These are phyloP conservation scores for Acanthosoma haemorrhoidale DNA, from an alignment of 2,888 invertebrate species.

Conservation along the genomic window DNA sequence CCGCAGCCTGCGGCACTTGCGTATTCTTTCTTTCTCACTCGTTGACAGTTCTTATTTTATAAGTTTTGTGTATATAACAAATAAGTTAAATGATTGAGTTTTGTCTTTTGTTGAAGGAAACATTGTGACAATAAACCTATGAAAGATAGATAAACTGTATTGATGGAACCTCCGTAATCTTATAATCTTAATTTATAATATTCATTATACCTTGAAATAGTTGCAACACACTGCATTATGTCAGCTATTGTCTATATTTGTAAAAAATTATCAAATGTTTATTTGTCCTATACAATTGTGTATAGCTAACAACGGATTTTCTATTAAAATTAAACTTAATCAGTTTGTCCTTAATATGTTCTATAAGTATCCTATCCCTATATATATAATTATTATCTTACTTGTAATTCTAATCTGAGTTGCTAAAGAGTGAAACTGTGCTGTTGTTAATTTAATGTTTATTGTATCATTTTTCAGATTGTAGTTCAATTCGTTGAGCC, in stretches of 20 bases:
- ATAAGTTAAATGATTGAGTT: conserved; percentile 13
- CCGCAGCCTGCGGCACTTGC: background rate
- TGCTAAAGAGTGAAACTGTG: no score
- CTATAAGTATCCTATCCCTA: background rate
- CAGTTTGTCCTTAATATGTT: background rate
- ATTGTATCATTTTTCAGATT: no score
- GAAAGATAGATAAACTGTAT: background rate
- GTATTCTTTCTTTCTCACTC: conserved; percentile 9
- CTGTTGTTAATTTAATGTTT: no score
- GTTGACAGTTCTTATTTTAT: conserved; percentile 18
- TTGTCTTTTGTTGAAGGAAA: conserved; percentile 26
- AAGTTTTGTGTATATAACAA: conserved; percentile 26
- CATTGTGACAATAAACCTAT: conserved; percentile 25
- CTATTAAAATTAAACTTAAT: conserved; percentile 16
- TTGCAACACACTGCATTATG: background rate
- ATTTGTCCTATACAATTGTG: background rate
- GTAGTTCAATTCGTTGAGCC: no score
- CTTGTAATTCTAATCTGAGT: no score
- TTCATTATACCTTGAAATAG: background rate
- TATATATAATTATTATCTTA: no score
- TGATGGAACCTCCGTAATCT: background rate
- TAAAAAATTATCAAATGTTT: background rate
- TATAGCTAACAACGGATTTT: conserved; percentile 17
- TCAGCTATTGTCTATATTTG: conserved; percentile 7
- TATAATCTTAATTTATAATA: background rate